Conservation (phyloP, 1,140 invertebrate species). For the Asbolus verrucosus region DNA sequence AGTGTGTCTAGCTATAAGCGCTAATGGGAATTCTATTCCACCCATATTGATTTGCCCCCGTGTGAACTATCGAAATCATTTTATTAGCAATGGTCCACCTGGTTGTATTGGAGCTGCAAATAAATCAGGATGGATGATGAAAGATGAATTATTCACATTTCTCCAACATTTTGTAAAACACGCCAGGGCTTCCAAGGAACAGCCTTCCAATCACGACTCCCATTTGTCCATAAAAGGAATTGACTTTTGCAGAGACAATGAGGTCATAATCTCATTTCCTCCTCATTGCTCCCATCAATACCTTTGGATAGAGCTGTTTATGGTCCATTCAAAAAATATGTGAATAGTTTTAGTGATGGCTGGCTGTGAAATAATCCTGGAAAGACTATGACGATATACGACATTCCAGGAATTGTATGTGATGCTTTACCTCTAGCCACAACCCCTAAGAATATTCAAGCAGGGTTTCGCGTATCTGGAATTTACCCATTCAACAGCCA, state of each 20-base stretch:
- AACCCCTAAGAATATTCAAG: constrained; percentile 14
- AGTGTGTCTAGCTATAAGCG: background rate
- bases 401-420: constrained; percentile 38
- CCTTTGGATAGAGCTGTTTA: constrained; percentile 35
- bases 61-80: constrained; percentile 9
- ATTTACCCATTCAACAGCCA: constrained; percentile 50
- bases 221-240: background rate
- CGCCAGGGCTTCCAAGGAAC: constrained; percentile 40
- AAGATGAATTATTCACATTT: constrained; percentile 10
- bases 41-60: constrained; percentile 48
- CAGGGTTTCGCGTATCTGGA: constrained; percentile 47
- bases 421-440: background rate
- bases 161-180: constrained; percentile 31
- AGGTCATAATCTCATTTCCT: constrained; percentile 11
- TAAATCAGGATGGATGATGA: constrained; percentile 46
- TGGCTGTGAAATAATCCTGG: constrained; percentile 40
- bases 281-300: constrained; percentile 11
- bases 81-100: constrained; percentile 11
- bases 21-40: constrained; percentile 22
- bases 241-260: constrained; percentile 38
- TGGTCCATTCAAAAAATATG: constrained; percentile 23
- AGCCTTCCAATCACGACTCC: constrained; percentile 42
- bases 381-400: constrained; percentile 43
- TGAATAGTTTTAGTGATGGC: constrained; percentile 6
- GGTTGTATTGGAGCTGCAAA: constrained; percentile 40